phyloP scores from a whole-genome alignment of 2,797 vertebrate genomes.

The Aeoliscus strigatus region DNA sequence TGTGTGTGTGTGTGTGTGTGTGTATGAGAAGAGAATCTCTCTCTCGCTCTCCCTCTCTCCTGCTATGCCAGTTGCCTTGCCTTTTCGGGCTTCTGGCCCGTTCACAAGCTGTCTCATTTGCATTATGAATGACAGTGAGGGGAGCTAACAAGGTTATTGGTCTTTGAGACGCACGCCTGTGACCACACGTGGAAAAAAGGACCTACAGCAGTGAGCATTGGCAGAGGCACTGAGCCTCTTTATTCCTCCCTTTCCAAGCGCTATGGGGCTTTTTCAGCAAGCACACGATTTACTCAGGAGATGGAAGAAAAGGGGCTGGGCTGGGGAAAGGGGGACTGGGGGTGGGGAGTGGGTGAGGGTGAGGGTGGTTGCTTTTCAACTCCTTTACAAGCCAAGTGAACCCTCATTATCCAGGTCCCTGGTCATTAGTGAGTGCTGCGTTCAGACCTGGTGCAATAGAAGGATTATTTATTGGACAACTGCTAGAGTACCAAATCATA shows the following conservation, averaged over 20 bases:
- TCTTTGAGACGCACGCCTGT: conserved; percentile 84
- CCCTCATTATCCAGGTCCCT: conserved; percentile 74
- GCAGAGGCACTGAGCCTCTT: conserved; percentile 83
- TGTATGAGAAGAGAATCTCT: conserved; percentile 12
- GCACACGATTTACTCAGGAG: conserved; percentile 76
- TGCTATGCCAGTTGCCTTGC: conserved; percentile 66
- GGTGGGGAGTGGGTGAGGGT: conserved; percentile 49
- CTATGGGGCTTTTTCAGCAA: conserved; percentile 72
- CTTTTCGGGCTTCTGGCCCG: conserved; percentile 79
- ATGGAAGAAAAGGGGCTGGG: conserved; percentile 71
- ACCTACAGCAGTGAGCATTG: conserved; percentile 90
- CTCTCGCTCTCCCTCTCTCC: conserved; percentile 30
- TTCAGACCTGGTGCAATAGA: conserved; percentile 50
- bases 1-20: conserved; percentile 16
- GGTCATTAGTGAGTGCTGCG: conserved; percentile 67
- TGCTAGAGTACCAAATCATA: conserved; percentile 52
- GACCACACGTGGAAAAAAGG: conserved; percentile 86
- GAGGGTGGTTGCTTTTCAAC: conserved; percentile 68
- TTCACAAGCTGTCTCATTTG: conserved; percentile 86
- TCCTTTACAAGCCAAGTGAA: conserved; percentile 76
- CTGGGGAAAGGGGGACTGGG: conserved; percentile 48
- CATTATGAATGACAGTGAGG: conserved; percentile 88
- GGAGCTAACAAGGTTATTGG: conserved; percentile 89
- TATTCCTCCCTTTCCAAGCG: conserved; percentile 76
- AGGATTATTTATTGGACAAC: conserved; percentile 64